phyloP scores from a whole-genome alignment of 30 jellyfish, hydroid and myxozoan genomes.

The Sanderia malayensis region DNA sequence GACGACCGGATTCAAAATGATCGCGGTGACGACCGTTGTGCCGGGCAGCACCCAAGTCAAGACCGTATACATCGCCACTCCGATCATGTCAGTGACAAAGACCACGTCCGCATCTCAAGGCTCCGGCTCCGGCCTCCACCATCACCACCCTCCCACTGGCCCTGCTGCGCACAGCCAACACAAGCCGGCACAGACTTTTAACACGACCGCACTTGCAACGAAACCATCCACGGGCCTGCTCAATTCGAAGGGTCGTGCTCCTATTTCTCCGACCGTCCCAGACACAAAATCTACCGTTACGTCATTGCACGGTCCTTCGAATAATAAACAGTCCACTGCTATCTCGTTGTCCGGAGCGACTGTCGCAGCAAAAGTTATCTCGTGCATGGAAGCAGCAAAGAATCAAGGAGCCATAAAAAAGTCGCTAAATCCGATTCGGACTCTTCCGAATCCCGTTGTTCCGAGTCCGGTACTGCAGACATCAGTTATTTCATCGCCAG shows the following conservation, averaged over 20 bases:
- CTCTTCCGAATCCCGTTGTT: not conserved
- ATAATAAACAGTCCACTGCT: not conserved
- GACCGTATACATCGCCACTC: constrained; percentile 98
- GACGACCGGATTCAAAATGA: constrained; percentile 98
- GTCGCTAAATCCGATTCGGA: too few species aligned
- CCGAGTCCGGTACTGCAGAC: not conserved
- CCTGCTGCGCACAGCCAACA: constrained; percentile 16
- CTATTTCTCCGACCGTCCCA: constrained; percentile 6
- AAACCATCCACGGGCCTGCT: constrained; percentile 46
- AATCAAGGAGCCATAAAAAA: not conserved
- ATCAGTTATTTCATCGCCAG: not conserved
- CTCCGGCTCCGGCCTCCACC: not conserved
- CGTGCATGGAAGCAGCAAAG: constrained; percentile 4
- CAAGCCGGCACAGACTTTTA: constrained; percentile 48
- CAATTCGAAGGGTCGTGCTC: constrained; percentile 23
- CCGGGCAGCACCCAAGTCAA: constrained; percentile 98
- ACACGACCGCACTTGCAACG: constrained; percentile 20
- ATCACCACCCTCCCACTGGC: too few species aligned
- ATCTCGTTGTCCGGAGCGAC: not conserved
- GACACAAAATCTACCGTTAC: not conserved
- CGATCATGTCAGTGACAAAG: constrained; percentile 94
- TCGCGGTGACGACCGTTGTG: constrained; percentile 98
- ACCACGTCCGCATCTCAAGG: constrained; percentile 40
- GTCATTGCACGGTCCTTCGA: not conserved
- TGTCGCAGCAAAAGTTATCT: not conserved